Conservation (phyloP, 1,140 invertebrate genomes). For the Sipha flava region DNA sequence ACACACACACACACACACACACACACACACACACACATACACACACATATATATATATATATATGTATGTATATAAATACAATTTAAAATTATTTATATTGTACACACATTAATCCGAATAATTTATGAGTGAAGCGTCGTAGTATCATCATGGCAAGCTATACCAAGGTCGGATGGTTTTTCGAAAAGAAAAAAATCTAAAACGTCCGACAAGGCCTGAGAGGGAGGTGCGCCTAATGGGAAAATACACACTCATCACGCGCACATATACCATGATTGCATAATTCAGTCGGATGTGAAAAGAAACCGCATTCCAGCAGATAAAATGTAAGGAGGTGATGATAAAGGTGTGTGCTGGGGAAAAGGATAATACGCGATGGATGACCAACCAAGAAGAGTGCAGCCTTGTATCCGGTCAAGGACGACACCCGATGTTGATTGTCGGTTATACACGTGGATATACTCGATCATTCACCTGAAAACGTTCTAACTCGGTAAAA, state of each 20-base stretch:
- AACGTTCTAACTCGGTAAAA: not conserved
- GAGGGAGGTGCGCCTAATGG: not conserved
- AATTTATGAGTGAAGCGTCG: not conserved
- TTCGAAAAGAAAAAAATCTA: conserved; percentile 5
- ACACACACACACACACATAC: not conserved
- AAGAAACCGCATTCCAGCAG: conserved; percentile 16
- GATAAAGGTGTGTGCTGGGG: not conserved
- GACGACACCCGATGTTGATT: not conserved
- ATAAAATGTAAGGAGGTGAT: not conserved
- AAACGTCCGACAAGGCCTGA: not conserved
- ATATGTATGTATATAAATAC: not conserved
- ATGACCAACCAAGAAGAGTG: not conserved
- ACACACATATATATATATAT: not conserved
- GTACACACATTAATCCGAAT: not conserved
- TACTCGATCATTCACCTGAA: not conserved
- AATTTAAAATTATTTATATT: too few species aligned
- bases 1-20: not conserved
- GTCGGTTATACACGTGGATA: not conserved
- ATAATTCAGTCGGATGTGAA: conserved; percentile 13
- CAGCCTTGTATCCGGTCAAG: conserved; percentile 29
- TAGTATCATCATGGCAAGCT: not conserved
- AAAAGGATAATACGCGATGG: not conserved
- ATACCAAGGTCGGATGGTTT: not conserved
- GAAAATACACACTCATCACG: not conserved
- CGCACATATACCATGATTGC: not conserved